A percentile compares a stretch with the other conserved stretches of the same genome.
Conservation (phyloP, 2,113 vertebrate species). For the Dipodomys stephensi region DNA sequence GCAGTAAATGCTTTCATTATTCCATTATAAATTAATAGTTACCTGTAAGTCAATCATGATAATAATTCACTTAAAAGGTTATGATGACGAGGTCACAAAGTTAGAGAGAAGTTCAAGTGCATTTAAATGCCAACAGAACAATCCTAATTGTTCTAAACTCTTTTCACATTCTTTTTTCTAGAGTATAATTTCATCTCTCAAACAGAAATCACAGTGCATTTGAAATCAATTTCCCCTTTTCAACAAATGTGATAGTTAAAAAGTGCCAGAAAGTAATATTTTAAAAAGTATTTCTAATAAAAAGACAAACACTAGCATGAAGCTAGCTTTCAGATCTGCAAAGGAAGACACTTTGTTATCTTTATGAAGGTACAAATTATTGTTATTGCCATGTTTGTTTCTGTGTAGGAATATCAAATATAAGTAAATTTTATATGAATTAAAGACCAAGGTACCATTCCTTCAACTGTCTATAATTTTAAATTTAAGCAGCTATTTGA, state of each 20-base stretch:
- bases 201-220: slow-evolving; percentile 67
- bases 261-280: slow-evolving; percentile 68
- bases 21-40: slow-evolving; percentile 77
- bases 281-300: slow-evolving; percentile 72
- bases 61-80: slow-evolving; percentile 80
- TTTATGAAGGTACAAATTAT: slow-evolving; percentile 69
- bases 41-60: slow-evolving; percentile 69
- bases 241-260: slow-evolving; percentile 69
- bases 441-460: slow-evolving; percentile 50
- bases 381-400: slow-evolving; percentile 68
- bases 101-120: slow-evolving; percentile 74
- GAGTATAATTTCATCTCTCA: slow-evolving; percentile 74
- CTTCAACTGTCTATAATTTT: slow-evolving; percentile 63
- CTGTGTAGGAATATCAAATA: slow-evolving; percentile 53
- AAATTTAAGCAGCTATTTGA: slow-evolving; percentile 65
- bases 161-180: slow-evolving; percentile 70
- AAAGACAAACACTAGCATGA: slow-evolving; percentile 70
- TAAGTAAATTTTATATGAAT: slow-evolving; percentile 66
- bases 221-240: slow-evolving; percentile 67
- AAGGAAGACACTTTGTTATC: slow-evolving; percentile 34
- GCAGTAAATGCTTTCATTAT: slow-evolving; percentile 70
- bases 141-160: slow-evolving; percentile 73
- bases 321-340: slow-evolving; percentile 58
- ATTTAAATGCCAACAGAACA: slow-evolving; percentile 77
- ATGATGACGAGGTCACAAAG: slow-evolving; percentile 71